Conservation (phyloP, 2,113 vertebrate genomes). For the Gymnogyps californianus region DNA sequence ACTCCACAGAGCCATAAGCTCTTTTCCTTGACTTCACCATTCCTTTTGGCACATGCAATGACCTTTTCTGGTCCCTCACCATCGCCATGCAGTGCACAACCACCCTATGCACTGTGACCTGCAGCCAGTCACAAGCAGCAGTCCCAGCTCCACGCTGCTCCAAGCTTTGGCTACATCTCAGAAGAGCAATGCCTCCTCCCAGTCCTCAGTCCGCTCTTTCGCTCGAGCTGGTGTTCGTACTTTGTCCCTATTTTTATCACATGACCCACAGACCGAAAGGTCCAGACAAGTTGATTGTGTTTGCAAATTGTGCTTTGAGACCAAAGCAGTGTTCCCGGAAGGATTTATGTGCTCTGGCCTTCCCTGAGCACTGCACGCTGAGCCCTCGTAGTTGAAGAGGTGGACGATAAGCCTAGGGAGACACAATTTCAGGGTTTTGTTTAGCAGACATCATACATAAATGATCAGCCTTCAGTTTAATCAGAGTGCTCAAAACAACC, state of each 20-base stretch:
- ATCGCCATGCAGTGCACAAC: rapidly evolving
- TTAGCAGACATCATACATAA: neutral
- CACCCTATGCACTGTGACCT: rapidly evolving
- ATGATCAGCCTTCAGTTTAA: neutral
- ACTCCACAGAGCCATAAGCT: neutral
- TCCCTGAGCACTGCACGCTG: neutral
- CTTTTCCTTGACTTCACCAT: neutral
- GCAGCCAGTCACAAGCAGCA: neutral
- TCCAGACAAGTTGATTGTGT: rapidly evolving
- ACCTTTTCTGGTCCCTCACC: neutral
- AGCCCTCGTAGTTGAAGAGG: rapidly evolving
- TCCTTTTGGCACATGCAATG: neutral
- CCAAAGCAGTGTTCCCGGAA: neutral
- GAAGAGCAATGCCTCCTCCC: rapidly evolving
- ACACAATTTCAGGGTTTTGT: neutral
- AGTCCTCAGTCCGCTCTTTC: neutral
- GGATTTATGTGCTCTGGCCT: neutral
- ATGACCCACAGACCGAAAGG: rapidly evolving
- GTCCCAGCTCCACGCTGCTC: rapidly evolving
- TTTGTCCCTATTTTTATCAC: neutral
- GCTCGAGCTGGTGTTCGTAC: rapidly evolving
- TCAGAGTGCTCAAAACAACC: neutral
- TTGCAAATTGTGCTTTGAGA: neutral
- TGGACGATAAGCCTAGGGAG: neutral
- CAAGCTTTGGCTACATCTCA: rapidly evolving